Percentiles rank a stretch among this genome's conserved stretches.
Conservation (phyloP, 2,797 vertebrate species). For the Rhinogobio ventralis region DNA sequence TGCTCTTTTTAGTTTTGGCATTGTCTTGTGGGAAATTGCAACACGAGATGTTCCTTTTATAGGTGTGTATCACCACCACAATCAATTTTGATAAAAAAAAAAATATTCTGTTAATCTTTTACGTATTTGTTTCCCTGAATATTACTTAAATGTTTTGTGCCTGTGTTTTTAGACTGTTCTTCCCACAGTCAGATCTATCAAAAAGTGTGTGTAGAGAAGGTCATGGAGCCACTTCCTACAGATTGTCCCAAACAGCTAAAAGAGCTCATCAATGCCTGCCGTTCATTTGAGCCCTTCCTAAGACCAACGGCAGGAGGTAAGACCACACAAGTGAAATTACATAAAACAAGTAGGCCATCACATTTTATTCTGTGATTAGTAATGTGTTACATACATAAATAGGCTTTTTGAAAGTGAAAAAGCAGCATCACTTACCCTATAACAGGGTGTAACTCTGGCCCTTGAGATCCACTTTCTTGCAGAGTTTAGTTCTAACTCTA, state of each 20-base stretch:
- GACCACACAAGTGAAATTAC: background rate
- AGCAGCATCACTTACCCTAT: background rate
- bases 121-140: background rate
- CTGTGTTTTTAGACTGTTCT: constrained; percentile 23
- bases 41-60: constrained; percentile 82
- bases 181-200: constrained; percentile 64
- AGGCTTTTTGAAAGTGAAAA: background rate
- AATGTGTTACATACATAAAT: background rate
- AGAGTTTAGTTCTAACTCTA: too few relatives aligned
- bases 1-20: constrained; percentile 82
- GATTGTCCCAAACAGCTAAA: constrained; percentile 78
- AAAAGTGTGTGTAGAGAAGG: constrained; percentile 69
- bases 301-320: constrained; percentile 84
- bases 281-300: constrained; percentile 71
- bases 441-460: too few relatives aligned
- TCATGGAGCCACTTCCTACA: constrained; percentile 71
- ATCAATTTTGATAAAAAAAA: background rate
- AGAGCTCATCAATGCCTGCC: constrained; percentile 76
- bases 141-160: background rate
- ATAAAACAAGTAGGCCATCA: too few relatives aligned
- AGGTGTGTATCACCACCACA: constrained; percentile 67
- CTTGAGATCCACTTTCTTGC: too few relatives aligned
- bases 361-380: background rate
- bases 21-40: constrained; percentile 89
- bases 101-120: background rate